A percentile compares a stretch with the other conserved stretches of the same genome.
Evolutionary conservation across 2,797 vertebrate genomes (phyloP).

Genomic region (Sarcophilus harrisii): DNA sequence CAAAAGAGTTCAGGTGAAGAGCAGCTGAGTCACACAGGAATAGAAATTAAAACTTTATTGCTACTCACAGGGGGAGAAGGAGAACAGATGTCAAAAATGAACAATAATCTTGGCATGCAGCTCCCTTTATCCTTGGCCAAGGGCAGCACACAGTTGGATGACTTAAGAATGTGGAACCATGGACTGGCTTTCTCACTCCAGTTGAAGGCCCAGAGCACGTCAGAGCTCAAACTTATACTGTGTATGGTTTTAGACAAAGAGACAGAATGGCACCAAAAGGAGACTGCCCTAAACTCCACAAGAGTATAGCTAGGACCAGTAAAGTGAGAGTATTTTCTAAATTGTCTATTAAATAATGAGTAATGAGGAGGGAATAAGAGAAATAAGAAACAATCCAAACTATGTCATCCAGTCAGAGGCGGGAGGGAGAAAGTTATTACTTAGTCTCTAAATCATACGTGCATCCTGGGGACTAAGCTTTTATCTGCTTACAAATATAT

Average conservation of each 20-base stretch:
- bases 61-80: background rate
- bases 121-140: background rate
- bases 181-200: background rate
- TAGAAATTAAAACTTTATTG: background rate
- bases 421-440: background rate
- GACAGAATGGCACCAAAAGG: background rate
- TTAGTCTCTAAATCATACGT: background rate
- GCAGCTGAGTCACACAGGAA: background rate
- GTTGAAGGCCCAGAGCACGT: background rate
- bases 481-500: background rate
- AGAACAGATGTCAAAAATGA: background rate
- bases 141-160: background rate
- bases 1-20: background rate
- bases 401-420: background rate
- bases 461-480: background rate
- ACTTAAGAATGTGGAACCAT: background rate
- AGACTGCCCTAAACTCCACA: background rate
- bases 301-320: background rate
- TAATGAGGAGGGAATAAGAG: background rate
- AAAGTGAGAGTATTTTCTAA: background rate
- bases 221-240: background rate
- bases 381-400: background rate
- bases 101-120: background rate
- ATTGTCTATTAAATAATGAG: background rate
- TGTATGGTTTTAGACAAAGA: background rate